Base-by-base conservation (phyloP, 1,140 invertebrate genomes). In the Zaprionus ghesquierei region DNA sequence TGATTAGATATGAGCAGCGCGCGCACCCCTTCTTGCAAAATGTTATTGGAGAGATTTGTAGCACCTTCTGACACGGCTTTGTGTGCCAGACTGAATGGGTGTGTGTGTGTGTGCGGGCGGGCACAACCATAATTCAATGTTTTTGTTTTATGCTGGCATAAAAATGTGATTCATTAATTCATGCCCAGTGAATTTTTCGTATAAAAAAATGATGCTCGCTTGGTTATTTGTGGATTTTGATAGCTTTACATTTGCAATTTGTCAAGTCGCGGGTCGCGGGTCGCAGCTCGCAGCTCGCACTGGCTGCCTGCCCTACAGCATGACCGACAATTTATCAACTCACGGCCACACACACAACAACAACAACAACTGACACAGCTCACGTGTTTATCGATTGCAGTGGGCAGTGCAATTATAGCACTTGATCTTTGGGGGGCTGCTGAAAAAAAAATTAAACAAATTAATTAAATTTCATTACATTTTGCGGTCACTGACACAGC, bases 131-230 rank as follows among this genome's bases (percentile, higher is more conserved):
- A 72, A 66, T 74, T 78, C 62, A 49, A 41, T 35, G 46, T 53
- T 61, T 70, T 58, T 60, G 20, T 60, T 79, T 76, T 79, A 56
- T 53, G 62, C 27, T 50, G 46, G 31, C 62, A 66, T 75, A 72
- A 79, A 85, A 91, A 91, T 69, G 80, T 91, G 89, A 76, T 91
- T 91, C 89, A 91, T 91, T 91, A 81, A 89, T 91, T 89, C 86
- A 69, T 75, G 75, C 74, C 65, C 38, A 44, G 9, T 18, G 41
- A 46, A 60, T 33, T 60, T 15, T 49, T 9, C 27, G 27, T n/a
- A n/a, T 73, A 76, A 81, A 66, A 86, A 72, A 76, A 15, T 56
- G 56, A 46, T 44, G 68, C 59, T 70, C 54, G 44, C 62, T 59
- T 44, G 44, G 44, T 35, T 53, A 68, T 63, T 46, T 82, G 61